These are phyloP conservation scores for Cavia aperea DNA, from an alignment of 2,113 vertebrate genomes.

Conservation along the genomic window DNA sequence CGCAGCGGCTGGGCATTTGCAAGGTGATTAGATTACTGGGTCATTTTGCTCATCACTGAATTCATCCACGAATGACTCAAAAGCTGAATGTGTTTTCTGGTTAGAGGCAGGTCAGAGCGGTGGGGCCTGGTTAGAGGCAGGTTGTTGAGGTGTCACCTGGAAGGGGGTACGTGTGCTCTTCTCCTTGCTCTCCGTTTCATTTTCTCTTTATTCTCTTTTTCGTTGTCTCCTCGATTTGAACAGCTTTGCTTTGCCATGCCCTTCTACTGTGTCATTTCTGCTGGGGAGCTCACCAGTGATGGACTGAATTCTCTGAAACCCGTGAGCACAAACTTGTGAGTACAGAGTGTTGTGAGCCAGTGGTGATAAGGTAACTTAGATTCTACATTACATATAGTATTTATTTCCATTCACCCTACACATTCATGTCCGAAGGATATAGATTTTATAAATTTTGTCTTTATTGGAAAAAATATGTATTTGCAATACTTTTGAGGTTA, in stretches of 20 bases:
- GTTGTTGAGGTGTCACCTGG: neutral
- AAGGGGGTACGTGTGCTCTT: neutral
- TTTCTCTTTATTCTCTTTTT: neutral
- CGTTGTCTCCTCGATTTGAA: neutral
- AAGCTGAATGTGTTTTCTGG: neutral
- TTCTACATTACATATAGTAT: neutral
- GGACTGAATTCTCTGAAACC: neutral
- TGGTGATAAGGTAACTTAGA: neutral
- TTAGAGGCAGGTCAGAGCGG: no score
- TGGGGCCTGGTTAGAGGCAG: neutral
- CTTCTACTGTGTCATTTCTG: neutral
- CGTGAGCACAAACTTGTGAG: neutral
- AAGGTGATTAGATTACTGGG: neutral
- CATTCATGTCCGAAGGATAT: neutral
- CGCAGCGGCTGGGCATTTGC: neutral
- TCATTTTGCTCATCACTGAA: neutral
- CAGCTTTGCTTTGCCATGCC: neutral
- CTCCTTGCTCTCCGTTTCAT: neutral
- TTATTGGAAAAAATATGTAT: neutral
- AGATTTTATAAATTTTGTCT: neutral
- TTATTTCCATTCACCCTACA: neutral
- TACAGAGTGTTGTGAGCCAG: neutral
- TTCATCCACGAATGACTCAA: neutral
- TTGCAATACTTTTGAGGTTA: neutral
- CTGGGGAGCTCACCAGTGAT: neutral